Percentiles rank a stretch among this genome's conserved stretches.
phyloP scores from a whole-genome alignment of 2,113 vertebrate genomes.

The Anhinga rufa region DNA sequence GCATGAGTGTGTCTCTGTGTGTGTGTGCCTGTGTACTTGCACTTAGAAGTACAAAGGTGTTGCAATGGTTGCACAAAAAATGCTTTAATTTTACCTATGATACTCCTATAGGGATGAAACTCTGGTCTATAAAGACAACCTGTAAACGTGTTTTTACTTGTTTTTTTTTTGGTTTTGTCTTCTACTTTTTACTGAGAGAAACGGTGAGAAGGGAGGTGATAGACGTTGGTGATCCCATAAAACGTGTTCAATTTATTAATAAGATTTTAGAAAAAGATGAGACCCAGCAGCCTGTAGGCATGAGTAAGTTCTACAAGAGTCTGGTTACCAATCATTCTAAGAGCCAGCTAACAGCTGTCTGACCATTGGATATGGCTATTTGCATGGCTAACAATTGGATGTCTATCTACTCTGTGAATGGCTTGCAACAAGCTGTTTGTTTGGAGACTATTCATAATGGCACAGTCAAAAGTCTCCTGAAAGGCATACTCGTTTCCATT shows the following conservation, averaged over 20 bases:
- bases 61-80: neutral
- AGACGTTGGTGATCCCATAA: neutral
- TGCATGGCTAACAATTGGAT: conserved; percentile 72
- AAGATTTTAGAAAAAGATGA: conserved; percentile 52
- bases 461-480: conserved; percentile 70
- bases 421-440: conserved; percentile 69
- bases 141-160: neutral
- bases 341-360: conserved; percentile 71
- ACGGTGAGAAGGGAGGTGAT: neutral
- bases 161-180: neutral
- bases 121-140: neutral
- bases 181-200: neutral
- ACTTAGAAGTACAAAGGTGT: neutral
- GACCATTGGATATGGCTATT: conserved; percentile 70
- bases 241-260: conserved; percentile 50
- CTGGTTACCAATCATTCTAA: conserved; percentile 65
- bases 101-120: neutral
- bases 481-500: conserved; percentile 72
- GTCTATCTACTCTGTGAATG: conserved; percentile 66
- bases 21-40: neutral
- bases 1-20: neutral
- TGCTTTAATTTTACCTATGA: neutral
- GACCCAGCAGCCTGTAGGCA: conserved; percentile 42
- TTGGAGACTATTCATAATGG: conserved; percentile 69
- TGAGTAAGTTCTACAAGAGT: conserved; percentile 43